Conservation (phyloP, 2,888 invertebrate species). For the Axea sp. region DNA sequence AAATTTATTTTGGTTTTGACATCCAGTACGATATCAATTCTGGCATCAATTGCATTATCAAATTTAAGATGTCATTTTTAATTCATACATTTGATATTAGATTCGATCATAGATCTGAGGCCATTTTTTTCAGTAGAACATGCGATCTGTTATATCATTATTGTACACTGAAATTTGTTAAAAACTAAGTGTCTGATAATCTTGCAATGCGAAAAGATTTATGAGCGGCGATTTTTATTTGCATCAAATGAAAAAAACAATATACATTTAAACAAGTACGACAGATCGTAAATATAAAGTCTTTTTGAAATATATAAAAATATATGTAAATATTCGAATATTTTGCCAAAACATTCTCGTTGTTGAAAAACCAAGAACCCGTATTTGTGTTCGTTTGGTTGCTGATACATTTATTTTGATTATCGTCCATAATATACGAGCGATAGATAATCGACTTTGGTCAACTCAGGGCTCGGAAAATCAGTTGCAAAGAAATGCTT, state of each 20-base stretch:
- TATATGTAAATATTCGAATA: slow-evolving; percentile 55
- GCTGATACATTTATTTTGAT: slow-evolving; percentile 36
- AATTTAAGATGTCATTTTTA: no score
- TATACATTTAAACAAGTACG: slow-evolving; percentile 30
- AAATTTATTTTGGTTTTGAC: no score
- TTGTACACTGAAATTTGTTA: slow-evolving; percentile 17
- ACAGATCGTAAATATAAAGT: slow-evolving; percentile 28
- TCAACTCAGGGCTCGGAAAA: slow-evolving; percentile 55
- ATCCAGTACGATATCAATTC: no score
- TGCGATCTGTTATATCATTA: slow-evolving; percentile 7
- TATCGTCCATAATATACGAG: slow-evolving; percentile 49
- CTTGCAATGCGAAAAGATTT: slow-evolving; percentile 3
- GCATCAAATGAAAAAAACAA: slow-evolving; percentile 8
- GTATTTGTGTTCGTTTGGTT: slow-evolving; percentile 22
- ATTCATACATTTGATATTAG: no score
- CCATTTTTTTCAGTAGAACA: no score
- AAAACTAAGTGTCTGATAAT: slow-evolving; percentile 24
- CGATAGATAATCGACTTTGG: slow-evolving; percentile 57
- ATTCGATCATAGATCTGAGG: no score
- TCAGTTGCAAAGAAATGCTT: slow-evolving; percentile 45
- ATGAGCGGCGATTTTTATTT: slow-evolving; percentile 20
- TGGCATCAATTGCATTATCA: no score
- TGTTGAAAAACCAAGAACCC: slow-evolving; percentile 16
- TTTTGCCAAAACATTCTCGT: slow-evolving; percentile 47
- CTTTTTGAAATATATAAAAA: slow-evolving; percentile 28